Evolutionary conservation across 2,797 vertebrate species (phyloP).

Genomic region (Rhinichthys osculus): DNA sequence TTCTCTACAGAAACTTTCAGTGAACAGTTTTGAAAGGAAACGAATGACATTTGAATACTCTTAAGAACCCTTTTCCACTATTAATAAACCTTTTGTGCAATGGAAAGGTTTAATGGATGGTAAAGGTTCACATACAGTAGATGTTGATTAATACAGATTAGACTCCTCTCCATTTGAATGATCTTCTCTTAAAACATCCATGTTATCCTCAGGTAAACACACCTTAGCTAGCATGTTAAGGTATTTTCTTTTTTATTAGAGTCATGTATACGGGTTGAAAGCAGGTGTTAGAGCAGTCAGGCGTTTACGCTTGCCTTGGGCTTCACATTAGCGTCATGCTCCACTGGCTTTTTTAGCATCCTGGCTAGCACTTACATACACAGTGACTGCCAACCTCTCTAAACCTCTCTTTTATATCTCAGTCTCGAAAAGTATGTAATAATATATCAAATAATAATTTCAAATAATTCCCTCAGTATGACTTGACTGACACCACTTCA

Average conservation of each 20-base stretch:
- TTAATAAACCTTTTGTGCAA: not conserved
- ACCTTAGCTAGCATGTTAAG: slow-evolving; percentile 27
- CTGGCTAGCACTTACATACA: slow-evolving; percentile 35
- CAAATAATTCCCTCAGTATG: slow-evolving; percentile 11
- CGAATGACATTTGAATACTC: not conserved
- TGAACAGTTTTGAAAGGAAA: not conserved
- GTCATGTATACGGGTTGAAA: slow-evolving; percentile 37
- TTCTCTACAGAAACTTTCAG: not conserved
- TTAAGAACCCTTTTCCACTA: not conserved
- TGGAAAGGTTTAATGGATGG: not conserved
- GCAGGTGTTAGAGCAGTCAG: slow-evolving; percentile 56
- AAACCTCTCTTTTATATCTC: slow-evolving; percentile 10
- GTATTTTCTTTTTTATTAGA: slow-evolving; percentile 55
- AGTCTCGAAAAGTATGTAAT: not conserved
- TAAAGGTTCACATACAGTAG: not conserved
- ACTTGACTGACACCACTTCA: slow-evolving; percentile 31
- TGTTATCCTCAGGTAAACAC: slow-evolving; percentile 28
- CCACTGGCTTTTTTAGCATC: slow-evolving; percentile 50
- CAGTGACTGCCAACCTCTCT: slow-evolving; percentile 4
- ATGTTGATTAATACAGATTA: slow-evolving; percentile 24
- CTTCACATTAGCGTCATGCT: slow-evolving; percentile 56
- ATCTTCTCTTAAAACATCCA: slow-evolving; percentile 26
- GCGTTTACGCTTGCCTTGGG: slow-evolving; percentile 45
- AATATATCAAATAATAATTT: slow-evolving; percentile 14
- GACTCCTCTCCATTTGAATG: not conserved